Conservation (phyloP, 2,797 vertebrate genomes). For the Falco novaeseelandiae region DNA sequence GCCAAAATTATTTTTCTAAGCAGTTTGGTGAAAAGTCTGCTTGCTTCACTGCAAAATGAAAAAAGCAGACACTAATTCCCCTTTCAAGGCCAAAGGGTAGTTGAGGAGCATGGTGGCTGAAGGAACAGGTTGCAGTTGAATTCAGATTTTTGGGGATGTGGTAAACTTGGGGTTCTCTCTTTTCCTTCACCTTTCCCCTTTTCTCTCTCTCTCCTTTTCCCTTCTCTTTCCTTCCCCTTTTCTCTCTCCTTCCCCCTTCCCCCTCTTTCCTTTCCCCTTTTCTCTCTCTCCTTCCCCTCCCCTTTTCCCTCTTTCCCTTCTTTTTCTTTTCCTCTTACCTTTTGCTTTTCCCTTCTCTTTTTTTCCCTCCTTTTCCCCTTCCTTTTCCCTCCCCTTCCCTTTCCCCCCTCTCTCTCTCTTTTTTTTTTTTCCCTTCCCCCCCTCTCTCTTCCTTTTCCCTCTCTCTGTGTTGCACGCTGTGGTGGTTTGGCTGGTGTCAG, state of each 20-base stretch:
- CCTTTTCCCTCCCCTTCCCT: not conserved
- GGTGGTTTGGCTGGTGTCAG: not conserved
- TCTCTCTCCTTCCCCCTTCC: not conserved
- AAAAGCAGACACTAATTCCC: not conserved
- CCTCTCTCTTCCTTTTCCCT: not conserved
- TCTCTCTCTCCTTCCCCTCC: rapidly evolving
- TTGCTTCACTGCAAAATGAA: not conserved
- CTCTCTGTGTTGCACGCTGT: not conserved
- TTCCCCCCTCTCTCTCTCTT: rapidly evolving
- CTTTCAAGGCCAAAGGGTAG: not conserved
- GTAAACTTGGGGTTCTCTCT: not conserved
- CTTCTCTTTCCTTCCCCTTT: too few relatives aligned
- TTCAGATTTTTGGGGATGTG: not conserved
- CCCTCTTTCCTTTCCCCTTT: not conserved
- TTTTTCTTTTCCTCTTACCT: too few relatives aligned
- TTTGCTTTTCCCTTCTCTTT: too few relatives aligned
- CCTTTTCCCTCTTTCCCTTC: too few relatives aligned
- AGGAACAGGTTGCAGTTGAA: not conserved
- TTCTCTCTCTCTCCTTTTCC: too few relatives aligned
- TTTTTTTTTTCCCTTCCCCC: not conserved
- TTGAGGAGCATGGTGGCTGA: not conserved
- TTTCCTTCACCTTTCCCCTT: not conserved
- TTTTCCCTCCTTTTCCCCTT: too few relatives aligned
- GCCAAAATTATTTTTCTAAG: not conserved
- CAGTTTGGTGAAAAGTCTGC: not conserved